Conservation (phyloP, 1,140 invertebrate genomes). For the Habropoda laboriosa region DNA sequence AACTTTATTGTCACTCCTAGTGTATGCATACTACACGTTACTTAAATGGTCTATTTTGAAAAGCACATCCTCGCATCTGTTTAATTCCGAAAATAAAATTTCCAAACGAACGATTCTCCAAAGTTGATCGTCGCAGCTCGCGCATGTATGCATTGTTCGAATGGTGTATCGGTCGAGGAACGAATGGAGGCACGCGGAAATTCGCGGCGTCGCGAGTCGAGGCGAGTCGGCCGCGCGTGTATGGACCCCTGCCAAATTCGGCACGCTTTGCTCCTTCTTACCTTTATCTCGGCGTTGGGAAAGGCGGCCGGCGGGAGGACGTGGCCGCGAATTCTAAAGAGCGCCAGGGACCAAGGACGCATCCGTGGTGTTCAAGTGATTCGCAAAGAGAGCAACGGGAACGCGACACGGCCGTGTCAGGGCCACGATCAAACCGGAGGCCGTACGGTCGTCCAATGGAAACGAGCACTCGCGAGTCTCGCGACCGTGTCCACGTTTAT, state of each 20-base stretch:
- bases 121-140: too few relatives aligned
- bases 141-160: not conserved
- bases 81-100: too few relatives aligned
- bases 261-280: constrained; percentile 54
- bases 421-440: constrained; percentile 43
- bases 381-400: constrained; percentile 67
- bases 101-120: too few relatives aligned
- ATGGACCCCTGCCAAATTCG: constrained; percentile 72
- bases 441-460: constrained; percentile 20
- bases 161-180: not conserved
- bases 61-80: too few relatives aligned
- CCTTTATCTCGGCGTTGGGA: constrained; percentile 49
- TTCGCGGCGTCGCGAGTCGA: constrained; percentile 36
- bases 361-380: constrained; percentile 56
- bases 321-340: constrained; percentile 64
- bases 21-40: too few relatives aligned
- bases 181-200: constrained; percentile 24
- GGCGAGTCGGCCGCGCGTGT: constrained; percentile 56
- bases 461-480: constrained; percentile 12
- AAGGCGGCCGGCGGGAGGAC: constrained; percentile 41
- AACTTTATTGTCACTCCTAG: too few relatives aligned
- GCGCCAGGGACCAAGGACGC: constrained; percentile 71
- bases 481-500: not conserved
- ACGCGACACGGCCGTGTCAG: constrained; percentile 49
- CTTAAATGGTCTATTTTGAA: too few relatives aligned